Evolutionary conservation across 2,888 invertebrate species (phyloP).

Genomic region (Agapostemon virescens): DNA sequence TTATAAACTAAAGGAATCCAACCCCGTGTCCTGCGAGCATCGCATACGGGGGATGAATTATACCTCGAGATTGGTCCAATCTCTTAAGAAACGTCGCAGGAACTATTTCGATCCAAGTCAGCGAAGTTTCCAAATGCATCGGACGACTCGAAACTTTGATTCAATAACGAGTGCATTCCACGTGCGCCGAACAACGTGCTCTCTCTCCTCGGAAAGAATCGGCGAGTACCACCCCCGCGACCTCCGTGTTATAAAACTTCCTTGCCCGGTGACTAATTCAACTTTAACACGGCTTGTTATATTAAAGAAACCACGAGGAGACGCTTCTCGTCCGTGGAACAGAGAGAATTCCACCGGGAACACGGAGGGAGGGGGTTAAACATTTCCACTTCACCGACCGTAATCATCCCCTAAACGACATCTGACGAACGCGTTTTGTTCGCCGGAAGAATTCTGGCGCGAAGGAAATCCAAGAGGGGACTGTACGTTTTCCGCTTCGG

Average conservation of each 20-base stretch:
- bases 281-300: not conserved
- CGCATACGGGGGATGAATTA: not conserved
- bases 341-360: not conserved
- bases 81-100: not conserved
- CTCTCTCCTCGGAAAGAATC: not conserved
- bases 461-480: not conserved
- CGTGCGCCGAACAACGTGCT: not conserved
- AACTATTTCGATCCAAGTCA: not conserved
- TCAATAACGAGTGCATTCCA: not conserved
- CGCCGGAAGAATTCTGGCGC: not conserved
- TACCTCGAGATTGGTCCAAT: not conserved
- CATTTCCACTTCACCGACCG: constrained; percentile 5
- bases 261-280: not conserved
- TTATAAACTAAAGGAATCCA: not conserved
- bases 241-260: not conserved
- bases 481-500: not conserved
- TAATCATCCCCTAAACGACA: constrained; percentile 3
- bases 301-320: not conserved
- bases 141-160: not conserved
- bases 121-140: not conserved
- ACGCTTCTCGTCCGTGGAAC: not conserved
- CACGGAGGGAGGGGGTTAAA: not conserved
- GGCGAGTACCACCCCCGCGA: not conserved
- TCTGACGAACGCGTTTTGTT: not conserved
- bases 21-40: not conserved